A percentile compares a stretch with the other conserved stretches of the same genome.
These are phyloP conservation scores for Thunnus albacares DNA, from an alignment of 2,797 vertebrate genomes.

Conservation along the genomic window DNA sequence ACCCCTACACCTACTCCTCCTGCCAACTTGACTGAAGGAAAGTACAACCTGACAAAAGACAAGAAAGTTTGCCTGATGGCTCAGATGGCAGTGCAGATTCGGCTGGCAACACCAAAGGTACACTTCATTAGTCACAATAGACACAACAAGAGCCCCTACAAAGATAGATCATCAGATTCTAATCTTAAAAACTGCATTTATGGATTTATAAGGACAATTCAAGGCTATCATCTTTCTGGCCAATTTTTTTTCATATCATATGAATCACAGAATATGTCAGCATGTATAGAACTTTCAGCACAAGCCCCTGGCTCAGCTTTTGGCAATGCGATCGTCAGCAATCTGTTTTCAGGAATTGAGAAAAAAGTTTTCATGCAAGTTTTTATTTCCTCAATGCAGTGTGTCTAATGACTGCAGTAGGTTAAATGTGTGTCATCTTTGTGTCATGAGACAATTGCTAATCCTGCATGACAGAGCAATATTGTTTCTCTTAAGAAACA, in stretches of 20 bases:
- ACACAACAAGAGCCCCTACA: not conserved
- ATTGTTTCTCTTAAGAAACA: not conserved
- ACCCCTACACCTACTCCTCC: conserved; percentile 65
- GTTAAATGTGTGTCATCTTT: conserved; percentile 14
- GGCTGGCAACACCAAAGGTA: conserved; percentile 68
- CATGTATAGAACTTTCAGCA: not conserved
- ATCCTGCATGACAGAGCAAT: not conserved
- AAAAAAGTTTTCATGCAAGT: not conserved
- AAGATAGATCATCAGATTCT: not conserved
- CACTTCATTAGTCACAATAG: not conserved
- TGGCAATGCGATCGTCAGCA: conserved; percentile 16
- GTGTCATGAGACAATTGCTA: conserved; percentile 31
- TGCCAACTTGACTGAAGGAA: conserved; percentile 60
- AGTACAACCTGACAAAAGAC: conserved; percentile 52
- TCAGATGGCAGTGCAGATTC: conserved; percentile 72
- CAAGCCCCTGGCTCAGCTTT: conserved; percentile 26
- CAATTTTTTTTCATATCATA: not conserved
- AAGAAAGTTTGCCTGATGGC: conserved; percentile 63
- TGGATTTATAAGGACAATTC: not conserved
- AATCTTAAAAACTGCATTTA: not conserved
- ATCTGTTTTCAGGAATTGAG: conserved; percentile 36
- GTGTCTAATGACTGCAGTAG: not conserved
- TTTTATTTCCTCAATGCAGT: conserved; percentile 52
- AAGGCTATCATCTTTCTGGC: not conserved
- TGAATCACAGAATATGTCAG: not conserved